phyloP scores from a whole-genome alignment of 2,113 vertebrate species.

The Cyanoliseus patagonus region DNA sequence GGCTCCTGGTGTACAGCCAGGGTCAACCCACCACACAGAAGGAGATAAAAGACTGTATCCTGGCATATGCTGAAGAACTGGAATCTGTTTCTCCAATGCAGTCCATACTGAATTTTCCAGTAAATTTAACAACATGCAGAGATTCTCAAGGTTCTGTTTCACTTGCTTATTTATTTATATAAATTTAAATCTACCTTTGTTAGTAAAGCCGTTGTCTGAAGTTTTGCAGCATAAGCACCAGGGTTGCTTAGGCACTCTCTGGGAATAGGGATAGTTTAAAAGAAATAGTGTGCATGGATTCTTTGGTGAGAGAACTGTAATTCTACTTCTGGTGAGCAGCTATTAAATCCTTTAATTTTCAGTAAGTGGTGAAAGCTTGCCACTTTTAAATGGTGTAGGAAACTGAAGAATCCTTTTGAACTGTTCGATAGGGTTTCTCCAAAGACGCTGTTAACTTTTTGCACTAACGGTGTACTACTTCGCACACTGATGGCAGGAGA shows the following conservation, averaged over 20 bases:
- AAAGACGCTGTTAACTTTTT: slow-evolving; percentile 93
- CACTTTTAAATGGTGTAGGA: not conserved
- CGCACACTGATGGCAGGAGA: slow-evolving; percentile 92
- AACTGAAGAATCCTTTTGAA: not conserved
- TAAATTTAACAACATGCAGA: not conserved
- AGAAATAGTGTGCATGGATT: not conserved
- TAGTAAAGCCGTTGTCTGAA: not conserved
- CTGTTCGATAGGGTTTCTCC: slow-evolving; percentile 86
- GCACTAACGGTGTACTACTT: slow-evolving; percentile 92
- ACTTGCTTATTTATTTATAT: not conserved
- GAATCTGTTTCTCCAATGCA: not conserved
- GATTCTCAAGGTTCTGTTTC: not conserved
- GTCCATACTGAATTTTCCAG: not conserved
- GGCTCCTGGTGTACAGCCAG: not conserved
- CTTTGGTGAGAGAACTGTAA: not conserved
- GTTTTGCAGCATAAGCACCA: not conserved
- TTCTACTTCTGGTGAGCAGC: not conserved
- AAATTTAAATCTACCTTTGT: not conserved
- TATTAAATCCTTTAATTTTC: not conserved
- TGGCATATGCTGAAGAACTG: not conserved
- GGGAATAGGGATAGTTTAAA: not conserved
- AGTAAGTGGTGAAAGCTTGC: not conserved
- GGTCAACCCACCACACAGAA: rapidly evolving
- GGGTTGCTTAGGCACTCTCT: not conserved
- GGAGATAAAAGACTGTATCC: not conserved